Evolutionary conservation across 2,888 invertebrate genomes (phyloP), one percentile per base, ranked within the genome.

Genomic region (Eupithecia tripunctaria): DNA sequence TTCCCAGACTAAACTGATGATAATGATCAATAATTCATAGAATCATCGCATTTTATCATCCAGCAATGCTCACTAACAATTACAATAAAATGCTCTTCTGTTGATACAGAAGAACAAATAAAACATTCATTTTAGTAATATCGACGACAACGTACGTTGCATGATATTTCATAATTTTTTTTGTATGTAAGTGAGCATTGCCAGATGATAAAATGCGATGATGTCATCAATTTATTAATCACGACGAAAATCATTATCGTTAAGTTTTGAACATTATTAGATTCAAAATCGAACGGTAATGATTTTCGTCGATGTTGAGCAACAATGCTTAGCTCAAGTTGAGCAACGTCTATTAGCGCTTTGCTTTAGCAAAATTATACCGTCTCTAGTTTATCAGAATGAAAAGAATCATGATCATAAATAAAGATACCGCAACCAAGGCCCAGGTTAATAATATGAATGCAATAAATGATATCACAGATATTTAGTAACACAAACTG

Each of bases 381-480:
- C 25, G 47, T 21, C 51, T 51, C 51, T 51, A 51, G 51, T 21
- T 21, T 51, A 8, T 51, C 8, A 43, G 7, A 36, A 36, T 36
- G 5, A 5, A 25, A 59, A 15, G 4, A 62, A 18, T 62, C 32
- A 62, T 27, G 59, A 27, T 29, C 36, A 62, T 32, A 21, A 51
- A 51, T 51, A 62, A 36, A 62, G 62, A 63, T 63, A 63, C 27
- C 59, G 29, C 29, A 60, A 63, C 32, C 36, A 32, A 36, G 5
- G 1, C 29, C 62, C 62, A 27, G 15, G 29, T 62, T 62, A 62
- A n/a, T 63, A 63, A 18, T 8, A 62, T 2, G 32, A 29, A 60
- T 60, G 21, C 62, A 95, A 85, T 96, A 97, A 77, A 97, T 95
- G 41, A 95, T 91, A 85, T 98, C 98, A 25, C 56, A 25, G n/a